These are phyloP conservation scores for Megaceryle torquata DNA, from an alignment of 2,113 vertebrate genomes.

Conservation along the genomic window DNA sequence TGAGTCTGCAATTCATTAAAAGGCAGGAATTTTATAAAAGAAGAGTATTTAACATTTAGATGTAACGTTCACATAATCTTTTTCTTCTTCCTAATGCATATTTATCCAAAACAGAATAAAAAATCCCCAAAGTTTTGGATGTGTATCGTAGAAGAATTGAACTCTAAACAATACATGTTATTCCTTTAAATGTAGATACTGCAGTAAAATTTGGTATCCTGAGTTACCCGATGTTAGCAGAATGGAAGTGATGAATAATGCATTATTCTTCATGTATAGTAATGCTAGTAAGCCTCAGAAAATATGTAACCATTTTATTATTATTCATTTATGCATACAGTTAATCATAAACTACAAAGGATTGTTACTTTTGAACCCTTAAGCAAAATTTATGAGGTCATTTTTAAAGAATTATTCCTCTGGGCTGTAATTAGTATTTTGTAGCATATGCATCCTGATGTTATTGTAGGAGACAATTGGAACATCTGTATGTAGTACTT, in stretches of 20 bases:
- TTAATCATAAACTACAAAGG: conserved; percentile 75
- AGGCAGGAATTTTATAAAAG: neutral
- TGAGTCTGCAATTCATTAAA: neutral
- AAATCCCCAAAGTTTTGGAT: fast-evolving
- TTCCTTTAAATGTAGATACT: neutral
- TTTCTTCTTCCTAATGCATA: neutral
- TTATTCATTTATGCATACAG: conserved; percentile 75
- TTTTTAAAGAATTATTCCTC: conserved; percentile 75
- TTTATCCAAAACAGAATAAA: neutral
- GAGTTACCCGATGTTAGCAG: neutral
- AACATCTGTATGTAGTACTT: conserved; percentile 28
- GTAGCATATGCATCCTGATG: conserved; percentile 68
- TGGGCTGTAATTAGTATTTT: conserved; percentile 77
- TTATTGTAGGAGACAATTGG: conserved; percentile 63
- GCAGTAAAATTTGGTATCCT: neutral
- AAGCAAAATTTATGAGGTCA: conserved; percentile 70
- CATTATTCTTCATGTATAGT: neutral
- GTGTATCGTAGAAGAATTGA: neutral
- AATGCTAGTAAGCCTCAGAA: conserved; percentile 23
- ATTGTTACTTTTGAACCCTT: conserved; percentile 63
- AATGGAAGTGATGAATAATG: conserved; percentile 12
- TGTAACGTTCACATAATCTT: neutral
- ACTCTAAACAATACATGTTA: neutral
- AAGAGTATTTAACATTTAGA: neutral
- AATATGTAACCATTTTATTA: conserved; percentile 62